These are phyloP conservation scores for Crax fasciolata DNA, from an alignment of 2,797 vertebrate species.

Conservation along the genomic window DNA sequence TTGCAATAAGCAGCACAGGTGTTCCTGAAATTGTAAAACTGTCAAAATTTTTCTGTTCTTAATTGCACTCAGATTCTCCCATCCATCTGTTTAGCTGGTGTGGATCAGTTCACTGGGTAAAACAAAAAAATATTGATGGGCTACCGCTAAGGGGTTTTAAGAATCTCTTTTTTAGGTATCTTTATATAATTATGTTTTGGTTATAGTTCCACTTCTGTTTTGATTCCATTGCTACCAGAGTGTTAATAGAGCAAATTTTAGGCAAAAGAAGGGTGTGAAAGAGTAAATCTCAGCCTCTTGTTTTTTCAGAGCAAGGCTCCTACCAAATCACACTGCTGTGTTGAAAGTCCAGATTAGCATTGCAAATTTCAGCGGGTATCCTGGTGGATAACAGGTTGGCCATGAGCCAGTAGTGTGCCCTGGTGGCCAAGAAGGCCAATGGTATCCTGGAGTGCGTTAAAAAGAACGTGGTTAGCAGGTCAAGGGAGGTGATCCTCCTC, in stretches of 20 bases:
- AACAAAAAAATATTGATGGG: neutral
- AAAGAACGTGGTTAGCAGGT: too few species aligned
- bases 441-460: too few species aligned
- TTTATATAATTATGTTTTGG: neutral
- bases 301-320: neutral
- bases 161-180: neutral
- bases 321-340: neutral
- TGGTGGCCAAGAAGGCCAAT: too few species aligned
- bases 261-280: neutral
- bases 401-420: too few species aligned
- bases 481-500: too few species aligned
- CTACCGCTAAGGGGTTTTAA: neutral
- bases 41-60: neutral
- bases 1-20: neutral
- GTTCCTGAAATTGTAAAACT: neutral
- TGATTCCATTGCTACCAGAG: neutral
- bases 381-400: too few species aligned
- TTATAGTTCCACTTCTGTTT: neutral
- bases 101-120: neutral
- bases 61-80: neutral
- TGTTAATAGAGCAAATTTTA: neutral
- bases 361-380: neutral
- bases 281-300: neutral
- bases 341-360: neutral
- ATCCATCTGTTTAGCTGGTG: neutral